Percentiles rank a stretch among this genome's conserved stretches.
These are phyloP conservation scores for Tyrophagus putrescentiae DNA, from an alignment of 1,140 invertebrate species.

Conservation along the genomic window DNA sequence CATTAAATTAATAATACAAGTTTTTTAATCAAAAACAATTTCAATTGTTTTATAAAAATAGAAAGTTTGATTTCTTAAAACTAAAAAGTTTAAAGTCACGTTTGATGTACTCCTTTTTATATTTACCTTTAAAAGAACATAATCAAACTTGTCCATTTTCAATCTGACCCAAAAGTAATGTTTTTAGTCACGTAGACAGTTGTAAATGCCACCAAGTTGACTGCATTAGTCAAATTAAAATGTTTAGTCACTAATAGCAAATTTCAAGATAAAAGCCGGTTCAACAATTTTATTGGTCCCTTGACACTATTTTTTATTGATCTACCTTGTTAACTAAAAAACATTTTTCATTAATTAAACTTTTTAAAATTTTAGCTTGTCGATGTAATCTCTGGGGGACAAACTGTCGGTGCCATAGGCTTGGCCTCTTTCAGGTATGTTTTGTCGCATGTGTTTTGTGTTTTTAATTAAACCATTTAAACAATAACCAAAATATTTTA, in stretches of 20 bases:
- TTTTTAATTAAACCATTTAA: too few species aligned
- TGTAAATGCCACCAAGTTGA: not conserved
- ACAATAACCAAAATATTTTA: too few species aligned
- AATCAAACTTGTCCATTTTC: not conserved
- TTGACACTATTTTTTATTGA: not conserved
- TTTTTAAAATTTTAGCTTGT: conserved; percentile 41
- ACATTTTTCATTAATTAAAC: not conserved
- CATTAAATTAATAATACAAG: too few species aligned
- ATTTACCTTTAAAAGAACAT: not conserved
- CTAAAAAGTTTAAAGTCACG: not conserved
- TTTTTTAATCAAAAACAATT: too few species aligned
- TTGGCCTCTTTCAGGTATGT: conserved; percentile 76
- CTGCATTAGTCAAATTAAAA: not conserved
- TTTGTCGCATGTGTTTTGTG: too few species aligned
- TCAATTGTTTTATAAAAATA: too few species aligned
- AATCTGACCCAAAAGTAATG: not conserved
- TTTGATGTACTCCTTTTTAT: not conserved
- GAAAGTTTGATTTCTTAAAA: not conserved
- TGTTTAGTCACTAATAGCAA: not conserved
- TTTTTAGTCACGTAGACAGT: not conserved
- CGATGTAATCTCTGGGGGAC: conserved; percentile 77
- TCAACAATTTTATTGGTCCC: not conserved
- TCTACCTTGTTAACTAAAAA: not conserved
- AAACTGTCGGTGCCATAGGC: conserved; percentile 72
- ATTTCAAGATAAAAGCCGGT: not conserved